These are phyloP conservation scores for Aleiodes testaceus DNA, from an alignment of 2,888 invertebrate species.

Conservation along the genomic window DNA sequence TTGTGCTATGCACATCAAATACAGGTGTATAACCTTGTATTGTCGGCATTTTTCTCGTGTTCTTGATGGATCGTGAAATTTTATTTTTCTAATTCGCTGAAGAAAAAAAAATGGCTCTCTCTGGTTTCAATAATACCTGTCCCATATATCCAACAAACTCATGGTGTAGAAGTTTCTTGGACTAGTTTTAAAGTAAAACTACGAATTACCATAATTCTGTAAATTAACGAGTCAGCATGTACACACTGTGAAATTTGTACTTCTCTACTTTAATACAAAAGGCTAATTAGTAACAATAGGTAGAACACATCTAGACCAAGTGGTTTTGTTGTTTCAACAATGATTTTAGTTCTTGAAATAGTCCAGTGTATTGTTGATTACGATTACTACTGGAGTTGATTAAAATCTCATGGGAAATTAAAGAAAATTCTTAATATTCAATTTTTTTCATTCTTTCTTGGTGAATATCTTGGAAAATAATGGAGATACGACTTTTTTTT, in stretches of 20 bases:
- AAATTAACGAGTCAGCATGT: constrained; percentile 7
- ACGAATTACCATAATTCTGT: constrained; percentile 16
- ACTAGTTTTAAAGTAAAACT: neutral
- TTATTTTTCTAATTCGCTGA: neutral
- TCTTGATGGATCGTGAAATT: neutral
- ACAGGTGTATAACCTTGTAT: constrained; percentile 14
- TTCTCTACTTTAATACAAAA: constrained; percentile 1
- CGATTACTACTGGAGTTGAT: too few species aligned
- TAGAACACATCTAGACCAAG: constrained; percentile 9
- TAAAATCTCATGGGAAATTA: too few species aligned
- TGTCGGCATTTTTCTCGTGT: neutral
- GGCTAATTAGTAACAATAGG: constrained; percentile 23
- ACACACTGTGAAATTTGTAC: constrained; percentile 13
- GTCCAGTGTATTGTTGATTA: too few species aligned
- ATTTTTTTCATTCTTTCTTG: too few species aligned
- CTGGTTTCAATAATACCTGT: too few species aligned
- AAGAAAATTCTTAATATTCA: too few species aligned
- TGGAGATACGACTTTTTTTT: too few species aligned
- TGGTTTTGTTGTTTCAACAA: constrained; percentile 13
- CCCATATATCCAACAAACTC: too few species aligned
- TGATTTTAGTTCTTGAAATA: neutral
- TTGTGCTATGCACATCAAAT: neutral
- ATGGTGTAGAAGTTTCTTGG: neutral
- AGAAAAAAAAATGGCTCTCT: too few species aligned
- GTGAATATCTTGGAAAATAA: too few species aligned